Percentiles rank a stretch among this genome's conserved stretches.
phyloP scores from a whole-genome alignment of 2,888 invertebrate genomes.

The Halocaridina rubra region DNA sequence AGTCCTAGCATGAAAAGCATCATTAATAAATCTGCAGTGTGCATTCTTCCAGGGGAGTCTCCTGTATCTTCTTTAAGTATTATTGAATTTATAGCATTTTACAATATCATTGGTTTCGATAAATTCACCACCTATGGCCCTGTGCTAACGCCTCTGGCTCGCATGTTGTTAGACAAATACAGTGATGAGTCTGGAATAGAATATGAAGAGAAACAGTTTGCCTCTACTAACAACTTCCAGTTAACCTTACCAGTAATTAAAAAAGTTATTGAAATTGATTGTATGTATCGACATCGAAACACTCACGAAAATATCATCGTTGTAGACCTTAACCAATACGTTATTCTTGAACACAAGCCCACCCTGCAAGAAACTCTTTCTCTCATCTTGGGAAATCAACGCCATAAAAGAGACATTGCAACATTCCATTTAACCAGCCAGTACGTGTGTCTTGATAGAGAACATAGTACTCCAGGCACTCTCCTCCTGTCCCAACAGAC shows the following conservation, averaged over 20 bases:
- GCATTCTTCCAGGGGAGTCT: constrained; percentile 33
- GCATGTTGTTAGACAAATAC: constrained; percentile 52
- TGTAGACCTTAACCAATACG: constrained; percentile 43
- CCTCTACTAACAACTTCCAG: constrained; percentile 13
- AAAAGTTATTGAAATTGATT: constrained; percentile 54
- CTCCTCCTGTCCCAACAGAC: constrained; percentile 48
- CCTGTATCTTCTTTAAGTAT: constrained; percentile 35
- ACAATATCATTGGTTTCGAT: constrained; percentile 49
- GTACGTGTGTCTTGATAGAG: constrained; percentile 51
- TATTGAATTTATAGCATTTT: constrained; percentile 59
- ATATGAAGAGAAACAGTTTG: constrained; percentile 58
- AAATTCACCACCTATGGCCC: constrained; percentile 54
- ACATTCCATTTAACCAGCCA: constrained; percentile 57
- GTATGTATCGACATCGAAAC: constrained; percentile 56
- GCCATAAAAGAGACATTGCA: constrained; percentile 16
- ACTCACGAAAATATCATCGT: constrained; percentile 57
- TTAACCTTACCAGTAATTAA: constrained; percentile 11
- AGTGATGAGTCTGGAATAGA: constrained; percentile 49
- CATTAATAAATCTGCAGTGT: constrained; percentile 50
- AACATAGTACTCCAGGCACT: constrained; percentile 19
- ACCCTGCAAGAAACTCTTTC: constrained; percentile 39
- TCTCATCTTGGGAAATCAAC: neutral
- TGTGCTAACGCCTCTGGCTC: constrained; percentile 53
- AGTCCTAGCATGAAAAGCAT: constrained; percentile 46
- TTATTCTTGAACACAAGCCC: constrained; percentile 38